A percentile compares a stretch with the other conserved stretches of the same genome.
Conservation (phyloP, 1,140 invertebrate species). For the Caenorhabditis brenneri region DNA sequence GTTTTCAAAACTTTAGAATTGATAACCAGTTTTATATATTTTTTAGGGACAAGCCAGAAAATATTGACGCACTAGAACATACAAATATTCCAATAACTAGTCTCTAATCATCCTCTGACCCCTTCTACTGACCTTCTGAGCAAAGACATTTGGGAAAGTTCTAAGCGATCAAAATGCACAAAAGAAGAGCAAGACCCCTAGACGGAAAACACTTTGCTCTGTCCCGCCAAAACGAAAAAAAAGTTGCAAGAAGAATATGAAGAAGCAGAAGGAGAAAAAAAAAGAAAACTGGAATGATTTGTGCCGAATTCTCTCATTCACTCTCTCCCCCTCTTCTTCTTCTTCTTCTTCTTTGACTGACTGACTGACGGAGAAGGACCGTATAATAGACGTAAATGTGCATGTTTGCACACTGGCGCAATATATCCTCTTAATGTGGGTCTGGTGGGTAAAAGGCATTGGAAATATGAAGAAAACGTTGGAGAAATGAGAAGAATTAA, state of each 20-base stretch:
- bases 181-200: neutral
- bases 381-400: conserved; percentile 27
- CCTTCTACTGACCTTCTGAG: too few relatives aligned
- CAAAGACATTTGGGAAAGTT: neutral
- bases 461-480: neutral
- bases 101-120: too few relatives aligned
- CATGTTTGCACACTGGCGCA: conserved; percentile 34
- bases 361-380: neutral
- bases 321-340: neutral
- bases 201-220: neutral
- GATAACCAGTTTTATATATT: too few relatives aligned
- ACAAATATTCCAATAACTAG: too few relatives aligned
- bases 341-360: neutral
- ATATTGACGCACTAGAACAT: too few relatives aligned
- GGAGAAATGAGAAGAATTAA: neutral
- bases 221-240: neutral
- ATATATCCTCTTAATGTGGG: conserved; percentile 28
- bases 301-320: neutral
- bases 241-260: neutral
- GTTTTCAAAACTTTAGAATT: too few relatives aligned
- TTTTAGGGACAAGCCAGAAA: too few relatives aligned
- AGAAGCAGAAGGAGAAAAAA: neutral
- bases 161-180: conserved; percentile 1
- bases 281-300: conserved; percentile 25
- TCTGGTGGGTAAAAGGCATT: neutral